Conservation (phyloP, 2,113 vertebrate genomes). For the Sturnus vulgaris region DNA sequence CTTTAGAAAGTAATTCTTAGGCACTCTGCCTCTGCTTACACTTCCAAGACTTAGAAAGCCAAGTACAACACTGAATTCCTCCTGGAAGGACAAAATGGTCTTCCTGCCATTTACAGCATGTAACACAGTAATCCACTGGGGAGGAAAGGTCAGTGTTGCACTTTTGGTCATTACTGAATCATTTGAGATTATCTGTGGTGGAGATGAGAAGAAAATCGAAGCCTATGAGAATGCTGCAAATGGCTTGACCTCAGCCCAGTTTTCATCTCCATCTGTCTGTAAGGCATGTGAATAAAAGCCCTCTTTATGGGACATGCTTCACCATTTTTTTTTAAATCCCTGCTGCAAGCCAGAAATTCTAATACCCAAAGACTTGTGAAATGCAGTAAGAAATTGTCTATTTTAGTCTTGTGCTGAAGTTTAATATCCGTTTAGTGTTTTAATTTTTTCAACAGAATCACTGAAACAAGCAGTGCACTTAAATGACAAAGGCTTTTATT, state of each 20-base stretch:
- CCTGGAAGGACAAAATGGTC: slow-evolving; percentile 68
- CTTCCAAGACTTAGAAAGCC: slow-evolving; percentile 30
- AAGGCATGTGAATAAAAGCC: slow-evolving; percentile 60
- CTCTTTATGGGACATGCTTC: slow-evolving; percentile 33
- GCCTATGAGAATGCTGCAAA: slow-evolving; percentile 72
- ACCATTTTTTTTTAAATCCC: slow-evolving; percentile 40
- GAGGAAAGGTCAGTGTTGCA: slow-evolving; percentile 77
- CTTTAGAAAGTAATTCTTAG: slow-evolving; percentile 40
- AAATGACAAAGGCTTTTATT: background rate
- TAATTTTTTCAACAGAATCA: background rate
- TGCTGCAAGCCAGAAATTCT: slow-evolving; percentile 57
- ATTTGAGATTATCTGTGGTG: slow-evolving; percentile 75
- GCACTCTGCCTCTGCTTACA: slow-evolving; percentile 32
- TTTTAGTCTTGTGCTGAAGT: slow-evolving; percentile 2
- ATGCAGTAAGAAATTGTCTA: background rate
- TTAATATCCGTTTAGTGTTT: background rate
- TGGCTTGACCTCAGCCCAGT: slow-evolving; percentile 77
- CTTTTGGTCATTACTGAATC: slow-evolving; percentile 80
- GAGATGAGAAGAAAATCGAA: slow-evolving; percentile 75
- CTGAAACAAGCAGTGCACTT: background rate
- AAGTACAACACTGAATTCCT: slow-evolving; percentile 51
- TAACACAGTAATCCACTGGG: slow-evolving; percentile 74
- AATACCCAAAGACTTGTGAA: background rate
- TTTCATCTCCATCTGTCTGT: slow-evolving; percentile 76
- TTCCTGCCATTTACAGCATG: slow-evolving; percentile 74